Base-by-base conservation (phyloP, 2,888 invertebrate species). In the Patella depressa region DNA sequence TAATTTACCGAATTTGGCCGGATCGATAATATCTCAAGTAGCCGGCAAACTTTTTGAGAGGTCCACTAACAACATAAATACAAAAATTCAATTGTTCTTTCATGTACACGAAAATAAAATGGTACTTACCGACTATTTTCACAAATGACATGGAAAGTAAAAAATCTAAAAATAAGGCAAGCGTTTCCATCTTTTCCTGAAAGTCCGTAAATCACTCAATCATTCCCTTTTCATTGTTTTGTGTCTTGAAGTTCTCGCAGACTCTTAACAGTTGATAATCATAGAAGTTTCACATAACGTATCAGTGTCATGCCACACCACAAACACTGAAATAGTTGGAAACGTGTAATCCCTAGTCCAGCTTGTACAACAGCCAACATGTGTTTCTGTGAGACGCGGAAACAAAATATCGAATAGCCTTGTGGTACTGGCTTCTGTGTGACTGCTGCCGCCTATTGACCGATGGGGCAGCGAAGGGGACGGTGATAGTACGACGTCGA, bases 371-470 rank as follows among this genome's bases (percentile, higher is more conserved):
- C 45, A 45, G 45, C 45, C 45, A 65, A 65, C 65, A 65, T 65
- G 65, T 24, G 65, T 65, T 65, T 65, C 19, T 24, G 24, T 24
- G 9, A 65, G 65, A 65, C 65, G 65, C 65, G 19, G 65, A 65
- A 24, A 65, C 19, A 65, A 65, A 65, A 65, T 65, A 65, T 65
- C 65, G 65, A 65, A 65, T 65, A 65, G 65, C 24, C 65, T 65
- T 24, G 11, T 65, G 45, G 19, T 65, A 24, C 65, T 65, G 65
- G 65, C 65, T 65, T 65, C 65, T 24, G 65, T 65, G 65, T 65
- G 65, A 65, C 65, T 65, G 65, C 65, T 65, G 24, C 65, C 65
- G 65, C 65, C 65, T 65, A 65, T 65, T 65, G 65, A 65, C 65
- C 65, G 24, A 65, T 14, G 19, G 65, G 65, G 65, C 19, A 19